Conservation (phyloP, 2,888 invertebrate species). For the Acleris holmiana region DNA sequence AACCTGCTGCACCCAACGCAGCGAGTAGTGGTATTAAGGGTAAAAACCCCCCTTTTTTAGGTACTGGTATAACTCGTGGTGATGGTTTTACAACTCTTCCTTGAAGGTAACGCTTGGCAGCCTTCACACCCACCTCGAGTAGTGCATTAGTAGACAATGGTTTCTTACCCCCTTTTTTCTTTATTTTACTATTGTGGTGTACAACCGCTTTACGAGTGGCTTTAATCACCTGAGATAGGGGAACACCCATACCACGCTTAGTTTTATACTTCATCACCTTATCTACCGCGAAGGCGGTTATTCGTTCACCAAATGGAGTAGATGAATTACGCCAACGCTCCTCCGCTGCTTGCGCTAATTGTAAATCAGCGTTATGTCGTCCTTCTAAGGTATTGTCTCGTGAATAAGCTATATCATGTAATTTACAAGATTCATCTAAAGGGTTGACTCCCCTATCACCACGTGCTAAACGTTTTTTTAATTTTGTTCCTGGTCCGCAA, state of each 20-base stretch:
- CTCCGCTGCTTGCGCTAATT: constrained; percentile 10
- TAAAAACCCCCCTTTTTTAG: constrained; percentile 13
- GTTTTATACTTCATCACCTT: constrained; percentile 13
- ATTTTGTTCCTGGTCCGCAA: constrained; percentile 47
- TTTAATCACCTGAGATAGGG: constrained; percentile 14
- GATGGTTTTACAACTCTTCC: constrained; percentile 5
- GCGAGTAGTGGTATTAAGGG: constrained; percentile 12
- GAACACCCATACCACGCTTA: constrained; percentile 14
- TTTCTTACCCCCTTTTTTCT: background rate
- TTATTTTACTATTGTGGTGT: background rate
- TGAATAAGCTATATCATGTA: constrained; percentile 17
- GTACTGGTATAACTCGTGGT: constrained; percentile 13
- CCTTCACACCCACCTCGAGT: background rate
- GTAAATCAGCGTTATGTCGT: constrained; percentile 10
- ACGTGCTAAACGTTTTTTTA: constrained; percentile 48
- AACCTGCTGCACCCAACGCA: constrained; percentile 9
- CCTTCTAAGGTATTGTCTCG: background rate
- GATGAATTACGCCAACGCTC: background rate
- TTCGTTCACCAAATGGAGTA: constrained; percentile 1
- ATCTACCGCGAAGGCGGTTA: constrained; percentile 5
- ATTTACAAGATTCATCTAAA: constrained; percentile 12
- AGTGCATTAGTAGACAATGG: background rate
- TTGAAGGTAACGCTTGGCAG: background rate
- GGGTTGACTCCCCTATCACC: constrained; percentile 49
- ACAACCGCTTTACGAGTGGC: background rate